Conservation (phyloP, 2,888 invertebrate genomes). For the Noctua janthe region DNA sequence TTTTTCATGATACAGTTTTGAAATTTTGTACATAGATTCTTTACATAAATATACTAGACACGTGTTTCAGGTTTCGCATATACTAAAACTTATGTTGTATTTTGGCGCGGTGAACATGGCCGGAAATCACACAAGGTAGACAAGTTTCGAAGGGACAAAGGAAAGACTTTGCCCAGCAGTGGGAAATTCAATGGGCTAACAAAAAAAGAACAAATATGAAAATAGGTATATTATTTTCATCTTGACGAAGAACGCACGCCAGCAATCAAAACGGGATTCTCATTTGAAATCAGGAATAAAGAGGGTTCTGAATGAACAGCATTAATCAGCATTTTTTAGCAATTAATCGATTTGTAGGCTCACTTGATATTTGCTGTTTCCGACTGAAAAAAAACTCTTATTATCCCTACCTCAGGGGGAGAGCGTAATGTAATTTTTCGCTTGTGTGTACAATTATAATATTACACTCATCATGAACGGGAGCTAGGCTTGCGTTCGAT, state of each 20-base stretch:
- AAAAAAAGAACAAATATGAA: background rate
- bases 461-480: slow-evolving; percentile 28
- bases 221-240: background rate
- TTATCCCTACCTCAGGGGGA: background rate
- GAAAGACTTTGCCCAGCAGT: background rate
- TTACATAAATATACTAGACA: no score
- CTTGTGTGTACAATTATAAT: slow-evolving; percentile 14
- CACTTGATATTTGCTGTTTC: slow-evolving; percentile 13
- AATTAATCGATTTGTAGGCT: slow-evolving; percentile 7
- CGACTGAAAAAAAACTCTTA: background rate
- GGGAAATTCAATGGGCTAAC: background rate
- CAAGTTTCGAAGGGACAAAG: background rate
- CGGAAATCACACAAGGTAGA: background rate
- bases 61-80: no score
- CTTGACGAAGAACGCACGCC: background rate
- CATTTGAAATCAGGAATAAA: background rate
- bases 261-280: background rate
- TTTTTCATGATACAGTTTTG: no score
- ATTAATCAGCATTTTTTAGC: slow-evolving; percentile 5
- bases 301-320: background rate
- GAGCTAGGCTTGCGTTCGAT: background rate
- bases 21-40: no score
- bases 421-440: slow-evolving; percentile 15
- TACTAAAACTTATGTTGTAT: no score
- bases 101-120: background rate